phyloP scores from a whole-genome alignment of 2,888 invertebrate species.

The Trichogramma evanescens region DNA sequence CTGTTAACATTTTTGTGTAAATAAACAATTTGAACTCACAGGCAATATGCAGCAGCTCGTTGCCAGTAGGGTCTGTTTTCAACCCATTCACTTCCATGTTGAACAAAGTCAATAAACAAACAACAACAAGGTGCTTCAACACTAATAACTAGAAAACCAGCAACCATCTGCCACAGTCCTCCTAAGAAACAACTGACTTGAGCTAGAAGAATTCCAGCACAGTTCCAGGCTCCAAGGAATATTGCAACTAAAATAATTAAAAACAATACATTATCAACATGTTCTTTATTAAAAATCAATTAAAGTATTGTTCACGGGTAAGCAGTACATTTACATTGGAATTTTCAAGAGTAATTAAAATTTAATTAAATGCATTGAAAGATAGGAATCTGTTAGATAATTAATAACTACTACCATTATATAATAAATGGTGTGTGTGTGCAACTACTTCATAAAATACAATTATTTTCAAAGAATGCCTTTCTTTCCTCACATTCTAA shows the following conservation, averaged over 20 bases:
- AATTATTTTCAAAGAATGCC: too few relatives aligned
- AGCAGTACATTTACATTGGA: neutral
- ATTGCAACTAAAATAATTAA: slow-evolving; percentile 69
- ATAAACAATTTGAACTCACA: slow-evolving; percentile 56
- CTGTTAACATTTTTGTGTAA: neutral
- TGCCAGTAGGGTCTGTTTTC: slow-evolving; percentile 85
- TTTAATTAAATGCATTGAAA: neutral
- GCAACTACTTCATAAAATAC: too few relatives aligned
- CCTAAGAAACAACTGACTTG: slow-evolving; percentile 63
- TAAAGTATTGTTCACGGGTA: neutral
- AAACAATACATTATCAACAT: slow-evolving; percentile 3
- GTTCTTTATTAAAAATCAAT: neutral
- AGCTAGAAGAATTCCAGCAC: slow-evolving; percentile 59
- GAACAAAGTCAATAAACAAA: slow-evolving; percentile 90
- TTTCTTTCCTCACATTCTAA: too few relatives aligned
- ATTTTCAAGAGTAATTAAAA: neutral
- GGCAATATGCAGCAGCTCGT: slow-evolving; percentile 75
- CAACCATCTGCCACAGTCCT: slow-evolving; percentile 80
- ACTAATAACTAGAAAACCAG: slow-evolving; percentile 79
- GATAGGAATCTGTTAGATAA: neutral
- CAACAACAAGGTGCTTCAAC: slow-evolving; percentile 97
- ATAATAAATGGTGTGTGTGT: neutral
- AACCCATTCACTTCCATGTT: slow-evolving; percentile 73
- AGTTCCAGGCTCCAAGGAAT: slow-evolving; percentile 71
- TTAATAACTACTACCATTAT: neutral